A percentile compares a stretch with the other conserved stretches of the same genome.
Conservation (phyloP, 1,140 invertebrate genomes). For the Drosophila dunni region DNA sequence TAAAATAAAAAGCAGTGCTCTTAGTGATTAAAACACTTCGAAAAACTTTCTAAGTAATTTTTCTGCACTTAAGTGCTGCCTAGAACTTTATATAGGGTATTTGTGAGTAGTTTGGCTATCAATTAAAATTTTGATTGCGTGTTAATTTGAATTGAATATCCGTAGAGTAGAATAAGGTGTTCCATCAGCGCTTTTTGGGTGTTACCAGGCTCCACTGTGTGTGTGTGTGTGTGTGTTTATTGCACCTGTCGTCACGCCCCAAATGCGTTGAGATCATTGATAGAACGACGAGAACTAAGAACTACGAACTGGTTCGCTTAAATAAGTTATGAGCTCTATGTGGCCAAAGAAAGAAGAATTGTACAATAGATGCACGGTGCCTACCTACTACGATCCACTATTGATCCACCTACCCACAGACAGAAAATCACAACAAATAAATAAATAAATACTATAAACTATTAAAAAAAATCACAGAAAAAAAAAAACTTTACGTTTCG, state of each 20-base stretch:
- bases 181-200: slow-evolving; percentile 17
- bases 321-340: slow-evolving; percentile 17
- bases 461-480: slow-evolving; percentile 19
- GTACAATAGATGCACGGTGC: neutral
- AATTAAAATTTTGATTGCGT: slow-evolving; percentile 30
- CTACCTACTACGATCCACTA: slow-evolving; percentile 14
- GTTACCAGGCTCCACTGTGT: neutral
- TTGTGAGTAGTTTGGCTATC: neutral
- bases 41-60: too few species aligned
- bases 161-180: slow-evolving; percentile 22
- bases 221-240: neutral
- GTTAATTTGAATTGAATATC: slow-evolving; percentile 41
- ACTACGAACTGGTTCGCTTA: slow-evolving; percentile 19
- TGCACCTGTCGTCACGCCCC: slow-evolving; percentile 44
- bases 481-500: slow-evolving; percentile 63
- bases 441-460: slow-evolving; percentile 6
- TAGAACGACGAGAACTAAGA: slow-evolving; percentile 2
- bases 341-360: neutral
- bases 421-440: slow-evolving; percentile 6
- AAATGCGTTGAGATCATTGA: slow-evolving; percentile 42
- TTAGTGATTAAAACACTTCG: too few species aligned
- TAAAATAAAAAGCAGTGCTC: too few species aligned
- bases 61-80: too few species aligned
- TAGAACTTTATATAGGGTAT: neutral
- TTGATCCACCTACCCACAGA: slow-evolving; percentile 11